Evolutionary conservation across 2,113 vertebrate species (phyloP), one percentile per base, ranked within the genome.

Genomic region (Anhinga rufa): DNA sequence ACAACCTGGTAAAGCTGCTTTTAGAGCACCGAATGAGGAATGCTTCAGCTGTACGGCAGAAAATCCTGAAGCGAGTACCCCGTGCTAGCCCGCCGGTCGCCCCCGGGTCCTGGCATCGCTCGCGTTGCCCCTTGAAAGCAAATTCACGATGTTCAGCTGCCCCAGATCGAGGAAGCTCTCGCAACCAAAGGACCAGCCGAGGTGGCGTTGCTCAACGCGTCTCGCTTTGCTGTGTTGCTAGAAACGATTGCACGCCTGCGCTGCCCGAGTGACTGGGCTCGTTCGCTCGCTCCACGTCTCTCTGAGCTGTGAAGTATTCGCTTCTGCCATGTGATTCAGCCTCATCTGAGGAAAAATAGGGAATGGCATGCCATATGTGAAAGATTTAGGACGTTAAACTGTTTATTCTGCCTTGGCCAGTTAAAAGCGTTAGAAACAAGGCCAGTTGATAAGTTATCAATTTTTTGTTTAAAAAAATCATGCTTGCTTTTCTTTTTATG

Each of bases 31-130:
- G 11, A n/a, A 25, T 1, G 40, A 32, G 42, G 80, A 34, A 40
- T 4, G 24, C 22, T 51, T 14, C 61, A 28, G 69, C 69, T 12
- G 17, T 4, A 6, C 0, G 12, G 69, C 69, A 68, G 32, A 34
- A 38, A 21, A 29, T 18, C 24, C 40, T 17, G 22, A 12, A 38
- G 18, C 18, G 11, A 38, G 71, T 2, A 14, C 16, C 24, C 5
- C 26, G 38, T 13, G 6, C 28, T 17, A 12, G 7, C 17, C 26
- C 36, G 32, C 36, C 1, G 12, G 14, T 52, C 24, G 16, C 28
- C 44, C 6, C 60, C 22, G 2, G 6, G 74, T 18, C 49, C 58
- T 4, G 34, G 38, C 5, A 0, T 9, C 4, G 1, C 48, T n/a
- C 9, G 1, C 55, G 31, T n/a, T 28, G 36, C 13, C 71, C 40